Base-by-base conservation (phyloP, 53 echinoderm and acorn worm species). In the Mesocentrotus franciscanus region DNA sequence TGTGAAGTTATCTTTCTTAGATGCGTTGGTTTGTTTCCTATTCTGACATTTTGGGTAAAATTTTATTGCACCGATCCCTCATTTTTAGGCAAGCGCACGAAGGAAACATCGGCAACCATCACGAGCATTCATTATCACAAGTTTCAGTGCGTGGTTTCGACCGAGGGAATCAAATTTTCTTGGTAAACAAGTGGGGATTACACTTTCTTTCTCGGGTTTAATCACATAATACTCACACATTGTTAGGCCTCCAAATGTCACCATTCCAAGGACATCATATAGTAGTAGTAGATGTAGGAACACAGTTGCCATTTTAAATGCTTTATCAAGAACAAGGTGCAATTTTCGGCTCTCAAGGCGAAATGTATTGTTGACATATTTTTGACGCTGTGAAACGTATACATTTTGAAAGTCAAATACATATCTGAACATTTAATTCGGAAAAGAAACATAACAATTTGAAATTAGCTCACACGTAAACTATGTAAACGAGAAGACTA, bases 111-210 rank as follows among this genome's bases (percentile, higher is more conserved):
- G 17, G 22, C 20, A 42, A 36, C 13, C 42, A 33, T 81, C 81
- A 81, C 81, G 81, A 18, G 42, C 81, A 36, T 18, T 81, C 81
- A 42, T 81, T 39, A 81, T 18, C 33, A 42, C 39, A 33, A 81
- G 39, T 81, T 42, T 16, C 81, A 81, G 81, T 81, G 81, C 81
- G 81, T 81, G 81, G 81, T 81, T 18, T 33, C 42, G 36, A 42
- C 81, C 18, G 42, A 81, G 81, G 17, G 42, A 81, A 81, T 81
- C 36, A 36, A 81, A 81, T 81, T 81, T 39, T 81, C 36, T 81
- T 8, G 34, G 42, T 81, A 42, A 17, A 81, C 81, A 42, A 20
- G 81, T 42, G 6, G 16, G 64, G 81, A 22, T 72, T 72, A 8
- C 42, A 81, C 16, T 20, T 4, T 42, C 8, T 39, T 39, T 22